A percentile compares a stretch with the other conserved stretches of the same genome.
phyloP scores from a whole-genome alignment of 2,113 vertebrate species.

The Barbus barbus region DNA sequence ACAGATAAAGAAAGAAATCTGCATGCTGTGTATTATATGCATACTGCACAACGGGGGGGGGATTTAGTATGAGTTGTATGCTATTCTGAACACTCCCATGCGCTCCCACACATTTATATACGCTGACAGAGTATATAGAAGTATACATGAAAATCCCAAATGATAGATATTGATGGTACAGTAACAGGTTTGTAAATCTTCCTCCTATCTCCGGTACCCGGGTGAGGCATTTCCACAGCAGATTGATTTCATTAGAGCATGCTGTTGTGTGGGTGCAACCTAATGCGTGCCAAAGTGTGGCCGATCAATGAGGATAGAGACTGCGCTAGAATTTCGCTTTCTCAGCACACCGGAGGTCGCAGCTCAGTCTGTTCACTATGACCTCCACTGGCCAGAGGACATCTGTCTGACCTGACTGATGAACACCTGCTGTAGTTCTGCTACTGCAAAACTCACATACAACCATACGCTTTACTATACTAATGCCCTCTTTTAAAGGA shows the following conservation, averaged over 20 bases:
- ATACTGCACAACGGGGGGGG: too few species aligned
- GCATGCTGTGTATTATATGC: too few species aligned
- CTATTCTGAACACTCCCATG: too few species aligned
- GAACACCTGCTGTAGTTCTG: constrained; percentile 27
- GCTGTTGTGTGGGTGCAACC: constrained; percentile 29
- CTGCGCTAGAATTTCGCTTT: constrained; percentile 25
- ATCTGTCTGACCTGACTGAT: constrained; percentile 43
- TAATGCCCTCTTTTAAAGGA: too few species aligned
- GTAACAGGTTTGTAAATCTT: constrained; percentile 39
- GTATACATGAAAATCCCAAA: not conserved
- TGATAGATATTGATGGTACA: constrained; percentile 16
- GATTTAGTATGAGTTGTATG: too few species aligned
- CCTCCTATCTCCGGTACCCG: constrained; percentile 3
- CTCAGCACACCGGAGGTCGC: constrained; percentile 32
- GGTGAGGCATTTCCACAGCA: constrained; percentile 4
- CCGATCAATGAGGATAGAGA: constrained; percentile 49
- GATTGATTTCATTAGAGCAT: constrained; percentile 39
- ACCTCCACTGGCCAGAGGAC: constrained; percentile 53
- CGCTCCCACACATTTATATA: not conserved
- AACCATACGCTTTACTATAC: not conserved
- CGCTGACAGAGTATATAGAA: not conserved
- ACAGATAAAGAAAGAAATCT: not conserved
- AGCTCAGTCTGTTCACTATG: constrained; percentile 50
- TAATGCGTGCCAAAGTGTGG: constrained; percentile 41
- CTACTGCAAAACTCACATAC: not conserved